phyloP scores from a whole-genome alignment of 2,113 vertebrate species.

The Orientallactaga bullata region DNA sequence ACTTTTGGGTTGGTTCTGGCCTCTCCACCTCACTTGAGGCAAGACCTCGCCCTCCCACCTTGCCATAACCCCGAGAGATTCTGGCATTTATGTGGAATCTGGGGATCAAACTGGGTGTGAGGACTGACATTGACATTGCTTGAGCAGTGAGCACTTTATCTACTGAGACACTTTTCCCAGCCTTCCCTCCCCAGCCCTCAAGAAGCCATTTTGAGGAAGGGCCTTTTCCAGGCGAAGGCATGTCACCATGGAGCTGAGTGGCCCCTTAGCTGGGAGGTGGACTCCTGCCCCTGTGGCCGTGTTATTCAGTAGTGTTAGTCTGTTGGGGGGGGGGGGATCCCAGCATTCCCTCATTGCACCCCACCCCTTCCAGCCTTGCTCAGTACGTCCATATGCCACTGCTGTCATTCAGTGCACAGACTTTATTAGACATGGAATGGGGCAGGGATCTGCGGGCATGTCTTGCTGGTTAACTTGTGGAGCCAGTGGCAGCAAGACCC shows the following conservation, averaged over 20 bases:
- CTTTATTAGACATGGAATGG: conserved; percentile 65
- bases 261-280: background rate
- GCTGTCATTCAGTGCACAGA: background rate
- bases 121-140: no score
- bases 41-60: no score
- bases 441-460: background rate
- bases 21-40: no score
- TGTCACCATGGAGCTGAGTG: background rate
- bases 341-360: background rate
- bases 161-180: no score
- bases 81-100: no score
- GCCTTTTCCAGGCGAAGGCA: background rate
- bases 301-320: background rate
- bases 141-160: no score
- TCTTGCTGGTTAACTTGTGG: background rate
- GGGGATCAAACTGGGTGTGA: no score
- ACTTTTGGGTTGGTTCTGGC: no score
- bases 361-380: background rate
- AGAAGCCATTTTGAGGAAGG: background rate
- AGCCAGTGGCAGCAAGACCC: background rate
- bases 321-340: background rate
- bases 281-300: background rate
- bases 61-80: no score
- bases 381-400: background rate
- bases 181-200: no score